phyloP scores from a whole-genome alignment of 2,797 vertebrate genomes.

The Tamandua tetradactyla region DNA sequence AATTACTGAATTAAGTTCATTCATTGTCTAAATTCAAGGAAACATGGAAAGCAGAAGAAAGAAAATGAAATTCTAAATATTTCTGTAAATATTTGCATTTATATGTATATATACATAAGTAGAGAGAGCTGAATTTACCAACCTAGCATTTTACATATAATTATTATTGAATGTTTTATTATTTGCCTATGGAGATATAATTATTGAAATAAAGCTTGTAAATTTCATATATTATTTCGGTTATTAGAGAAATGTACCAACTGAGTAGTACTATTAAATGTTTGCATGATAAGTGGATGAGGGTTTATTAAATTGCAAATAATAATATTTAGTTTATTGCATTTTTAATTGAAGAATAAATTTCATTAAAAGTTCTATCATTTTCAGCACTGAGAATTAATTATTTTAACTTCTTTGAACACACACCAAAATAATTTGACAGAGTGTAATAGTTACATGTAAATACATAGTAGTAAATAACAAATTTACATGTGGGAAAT shows the following conservation, averaged over 20 bases:
- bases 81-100: background rate
- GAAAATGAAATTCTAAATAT: background rate
- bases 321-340: background rate
- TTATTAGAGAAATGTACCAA: background rate
- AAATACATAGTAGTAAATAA: background rate
- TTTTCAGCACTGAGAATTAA: background rate
- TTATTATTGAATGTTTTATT: background rate
- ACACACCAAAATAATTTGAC: slow-evolving; percentile 12
- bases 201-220: background rate
- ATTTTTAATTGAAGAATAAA: slow-evolving; percentile 8
- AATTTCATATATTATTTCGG: background rate
- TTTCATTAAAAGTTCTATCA: background rate
- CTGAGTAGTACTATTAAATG: background rate
- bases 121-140: background rate
- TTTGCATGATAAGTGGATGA: background rate
- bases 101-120: background rate
- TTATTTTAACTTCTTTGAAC: background rate
- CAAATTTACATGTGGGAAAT: background rate
- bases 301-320: background rate
- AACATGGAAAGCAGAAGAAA: background rate
- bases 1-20: background rate
- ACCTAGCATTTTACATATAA: background rate
- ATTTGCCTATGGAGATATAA: background rate
- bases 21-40: background rate
- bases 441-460: background rate